Evolutionary conservation across 35 echinoderm and acorn worm genomes (phyloP), one percentile per base, ranked within the genome.

Genomic region (Eucidaris tribuloides): DNA sequence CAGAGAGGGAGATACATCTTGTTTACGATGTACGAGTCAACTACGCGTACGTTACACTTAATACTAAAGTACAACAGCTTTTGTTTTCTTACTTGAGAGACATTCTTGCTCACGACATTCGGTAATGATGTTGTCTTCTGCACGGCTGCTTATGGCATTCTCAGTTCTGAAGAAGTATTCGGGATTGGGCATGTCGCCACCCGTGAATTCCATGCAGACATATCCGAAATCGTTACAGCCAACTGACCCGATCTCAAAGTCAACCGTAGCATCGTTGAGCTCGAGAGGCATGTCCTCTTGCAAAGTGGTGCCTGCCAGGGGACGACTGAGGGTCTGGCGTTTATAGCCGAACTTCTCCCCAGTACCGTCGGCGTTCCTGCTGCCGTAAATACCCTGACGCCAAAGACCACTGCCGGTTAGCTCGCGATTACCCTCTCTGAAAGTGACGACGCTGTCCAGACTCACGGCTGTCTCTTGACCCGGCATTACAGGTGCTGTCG

Each of bases 141-240:
- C 46, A 35, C 43, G 36, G 24, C 37, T 38, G 44, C 24, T 65
- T 36, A 45, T 54, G 35, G 35, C 87, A 54, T 56, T 65, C 52
- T 25, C 65, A 23, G 11, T 82, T 57, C 24, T 81, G 74, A 94
- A 71, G 68, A 65, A 78, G 50, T 81, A 94, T 39, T 94, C 85
- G n/a, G 92, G 92, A 3, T 85, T 46, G 4, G 92, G 87, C 31
- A 46, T 83, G 31, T 84, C 59, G 24, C 92, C 92, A 64, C 89
- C 89, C 18, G 87, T 81, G 87, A 94, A 94, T 76, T 94, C 92
- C 57, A 84, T 76, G 64, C 92, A 94, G 3, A 94, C 46, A 65
- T 89, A 94, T 2, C 68, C 92, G 37, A 76, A 83, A 0, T 94
- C 87, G 41, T 71, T 82, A 44, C 92, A 94, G n/a, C 92, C 92